A percentile compares a stretch with the other conserved stretches of the same genome.
phyloP scores from a whole-genome alignment of 92 coral and sea anemone species.

The Zoanthus sociatus region DNA sequence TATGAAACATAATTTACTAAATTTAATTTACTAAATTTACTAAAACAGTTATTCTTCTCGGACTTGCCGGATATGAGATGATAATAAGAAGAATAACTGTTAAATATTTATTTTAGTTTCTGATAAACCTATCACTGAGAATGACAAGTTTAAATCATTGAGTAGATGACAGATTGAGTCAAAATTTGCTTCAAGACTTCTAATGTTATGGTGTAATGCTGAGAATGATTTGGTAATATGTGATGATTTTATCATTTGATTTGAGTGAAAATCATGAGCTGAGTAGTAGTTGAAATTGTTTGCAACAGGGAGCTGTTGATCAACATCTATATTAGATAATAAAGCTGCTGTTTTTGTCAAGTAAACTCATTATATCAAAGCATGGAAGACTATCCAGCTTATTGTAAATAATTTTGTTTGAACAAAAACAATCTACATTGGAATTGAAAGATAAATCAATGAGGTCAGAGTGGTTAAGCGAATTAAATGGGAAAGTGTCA shows the following conservation, averaged over 20 bases:
- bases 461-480: too few species aligned
- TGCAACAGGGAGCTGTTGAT: not conserved
- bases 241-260: not conserved
- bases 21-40: too few species aligned
- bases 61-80: too few species aligned
- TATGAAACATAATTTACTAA: too few species aligned
- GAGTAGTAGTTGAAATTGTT: not conserved
- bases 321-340: constrained; percentile 8
- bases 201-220: not conserved
- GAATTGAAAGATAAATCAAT: too few species aligned
- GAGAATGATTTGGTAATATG: not conserved
- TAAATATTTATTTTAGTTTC: constrained; percentile 37
- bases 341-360: not conserved
- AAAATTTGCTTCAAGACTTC: not conserved
- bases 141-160: constrained; percentile 4
- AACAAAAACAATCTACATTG: not conserved
- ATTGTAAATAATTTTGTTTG: constrained; percentile 40
- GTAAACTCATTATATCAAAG: constrained; percentile 34
- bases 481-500: too few species aligned
- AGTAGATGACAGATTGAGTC: not conserved
- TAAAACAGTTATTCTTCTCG: too few species aligned
- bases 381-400: constrained; percentile 40
- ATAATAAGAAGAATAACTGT: too few species aligned
- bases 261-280: not conserved
- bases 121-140: constrained; percentile 10